A percentile compares a stretch with the other conserved stretches of the same genome.
phyloP scores from a whole-genome alignment of 2,888 invertebrate genomes.

The Macroteleia sp. region DNA sequence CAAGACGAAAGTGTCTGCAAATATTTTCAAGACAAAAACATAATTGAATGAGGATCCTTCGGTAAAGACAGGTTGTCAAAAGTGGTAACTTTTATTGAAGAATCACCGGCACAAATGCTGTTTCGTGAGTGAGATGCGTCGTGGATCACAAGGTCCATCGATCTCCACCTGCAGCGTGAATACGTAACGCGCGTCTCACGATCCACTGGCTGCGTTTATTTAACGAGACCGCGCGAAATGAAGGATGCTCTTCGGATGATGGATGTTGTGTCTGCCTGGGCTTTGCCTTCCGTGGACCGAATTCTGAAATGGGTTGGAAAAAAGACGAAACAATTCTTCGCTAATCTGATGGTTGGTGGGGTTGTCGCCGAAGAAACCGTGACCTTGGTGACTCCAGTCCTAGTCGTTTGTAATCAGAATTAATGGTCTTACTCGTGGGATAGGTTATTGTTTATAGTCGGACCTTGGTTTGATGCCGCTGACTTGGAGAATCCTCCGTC shows the following conservation, averaged over 20 bases:
- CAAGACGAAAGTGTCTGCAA: conserved; percentile 2
- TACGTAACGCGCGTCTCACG: conserved; percentile 58
- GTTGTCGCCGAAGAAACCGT: conserved; percentile 15
- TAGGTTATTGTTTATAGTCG: conserved; percentile 64
- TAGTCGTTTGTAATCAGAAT: conserved; percentile 17
- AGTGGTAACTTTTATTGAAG: conserved; percentile 51
- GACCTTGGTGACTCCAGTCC: conserved; percentile 19
- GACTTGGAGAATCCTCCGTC: conserved; percentile 40
- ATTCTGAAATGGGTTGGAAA: conserved; percentile 64
- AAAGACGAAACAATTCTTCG: conserved; percentile 39
- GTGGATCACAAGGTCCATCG: conserved; percentile 48
- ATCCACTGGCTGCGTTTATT: conserved; percentile 47
- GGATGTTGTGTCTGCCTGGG: conserved; percentile 69
- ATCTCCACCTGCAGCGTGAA: conserved; percentile 61
- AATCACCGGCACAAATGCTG: conserved; percentile 48
- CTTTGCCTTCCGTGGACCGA: conserved; percentile 59
- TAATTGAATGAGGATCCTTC: conserved; percentile 29
- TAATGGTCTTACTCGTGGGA: conserved; percentile 18
- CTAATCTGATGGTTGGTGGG: conserved; percentile 73
- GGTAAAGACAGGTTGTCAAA: conserved; percentile 50
- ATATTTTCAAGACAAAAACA: conserved; percentile 32
- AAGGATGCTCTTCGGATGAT: conserved; percentile 75
- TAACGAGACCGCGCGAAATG: conserved; percentile 72
- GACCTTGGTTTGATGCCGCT: conserved; percentile 3
- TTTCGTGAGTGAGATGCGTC: conserved; percentile 28